Percentiles rank a stretch among this genome's conserved stretches.
These are phyloP conservation scores for Trichonephila inaurata DNA, from an alignment of 1,140 invertebrate species.

Conservation along the genomic window DNA sequence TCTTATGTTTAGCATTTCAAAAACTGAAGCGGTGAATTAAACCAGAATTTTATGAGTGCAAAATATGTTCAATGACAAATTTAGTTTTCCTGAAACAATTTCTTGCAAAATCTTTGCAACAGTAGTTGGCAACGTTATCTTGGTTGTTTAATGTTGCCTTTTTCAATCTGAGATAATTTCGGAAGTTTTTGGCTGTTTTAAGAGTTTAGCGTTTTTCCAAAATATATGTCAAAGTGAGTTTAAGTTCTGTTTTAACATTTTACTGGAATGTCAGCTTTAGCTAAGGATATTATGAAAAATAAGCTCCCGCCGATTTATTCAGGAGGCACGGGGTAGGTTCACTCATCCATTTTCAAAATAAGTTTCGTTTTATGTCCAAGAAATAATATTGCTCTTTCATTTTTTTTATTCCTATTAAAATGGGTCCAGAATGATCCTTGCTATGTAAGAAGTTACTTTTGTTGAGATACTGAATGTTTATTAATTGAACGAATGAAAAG, in stretches of 20 bases:
- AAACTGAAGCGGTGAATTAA: too few relatives aligned
- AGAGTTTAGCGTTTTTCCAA: neutral
- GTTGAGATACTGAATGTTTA: too few relatives aligned
- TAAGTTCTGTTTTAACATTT: neutral
- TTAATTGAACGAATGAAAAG: too few relatives aligned
- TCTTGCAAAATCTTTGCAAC: too few relatives aligned
- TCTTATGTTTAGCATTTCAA: too few relatives aligned
- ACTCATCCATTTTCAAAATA: slow-evolving; percentile 23
- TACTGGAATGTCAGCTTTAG: slow-evolving; percentile 16
- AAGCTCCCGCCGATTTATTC: slow-evolving; percentile 75
- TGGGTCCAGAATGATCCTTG: neutral
- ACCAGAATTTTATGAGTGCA: too few relatives aligned
- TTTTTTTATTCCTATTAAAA: neutral
- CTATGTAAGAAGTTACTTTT: neutral
- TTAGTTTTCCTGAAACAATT: too few relatives aligned
- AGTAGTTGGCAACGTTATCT: neutral
- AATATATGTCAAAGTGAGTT: neutral
- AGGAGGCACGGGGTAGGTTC: slow-evolving; percentile 54
- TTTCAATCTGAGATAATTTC: neutral
- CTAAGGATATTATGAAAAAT: slow-evolving; percentile 71
- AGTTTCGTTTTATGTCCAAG: neutral
- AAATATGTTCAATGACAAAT: too few relatives aligned
- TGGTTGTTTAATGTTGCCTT: neutral
- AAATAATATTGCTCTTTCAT: neutral
- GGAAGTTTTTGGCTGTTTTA: neutral